These are phyloP conservation scores for Chunga burmeisteri DNA, from an alignment of 2,113 vertebrate genomes.

Conservation along the genomic window DNA sequence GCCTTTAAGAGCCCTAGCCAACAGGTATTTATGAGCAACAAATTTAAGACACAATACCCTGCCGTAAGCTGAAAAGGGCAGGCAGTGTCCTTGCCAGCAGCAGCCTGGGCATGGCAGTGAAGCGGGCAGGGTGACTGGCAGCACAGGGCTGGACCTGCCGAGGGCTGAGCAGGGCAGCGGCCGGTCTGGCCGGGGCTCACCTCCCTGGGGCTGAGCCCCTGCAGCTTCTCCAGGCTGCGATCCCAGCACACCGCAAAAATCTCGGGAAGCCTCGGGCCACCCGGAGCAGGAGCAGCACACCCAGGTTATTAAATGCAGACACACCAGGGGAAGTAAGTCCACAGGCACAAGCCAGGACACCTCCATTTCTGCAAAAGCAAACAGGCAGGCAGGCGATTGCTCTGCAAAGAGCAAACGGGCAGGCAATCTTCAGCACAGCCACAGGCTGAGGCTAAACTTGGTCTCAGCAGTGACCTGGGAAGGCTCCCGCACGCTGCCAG, in stretches of 20 bases:
- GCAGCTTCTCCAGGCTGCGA: fast-evolving
- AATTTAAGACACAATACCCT: background rate
- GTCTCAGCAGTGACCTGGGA: background rate
- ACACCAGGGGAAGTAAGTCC: background rate
- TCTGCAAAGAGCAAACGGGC: too few relatives aligned
- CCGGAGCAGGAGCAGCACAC: background rate
- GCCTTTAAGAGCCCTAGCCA: background rate
- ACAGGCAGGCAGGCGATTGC: too few relatives aligned
- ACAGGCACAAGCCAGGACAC: fast-evolving
- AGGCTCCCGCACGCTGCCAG: background rate
- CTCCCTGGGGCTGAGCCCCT: background rate
- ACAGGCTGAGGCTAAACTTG: background rate
- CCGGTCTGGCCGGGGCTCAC: background rate
- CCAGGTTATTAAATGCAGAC: background rate
- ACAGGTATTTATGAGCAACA: background rate
- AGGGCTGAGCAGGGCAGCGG: background rate
- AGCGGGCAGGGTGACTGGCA: background rate
- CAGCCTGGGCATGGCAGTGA: background rate
- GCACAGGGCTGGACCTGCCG: fast-evolving
- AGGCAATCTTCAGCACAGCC: background rate
- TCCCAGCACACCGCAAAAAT: background rate
- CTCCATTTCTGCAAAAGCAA: background rate
- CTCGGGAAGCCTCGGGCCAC: background rate
- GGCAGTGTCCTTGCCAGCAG: background rate
- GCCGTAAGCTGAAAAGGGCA: background rate